Base-by-base conservation (phyloP, 2,888 invertebrate species). In the Brachyopa scutellaris region DNA sequence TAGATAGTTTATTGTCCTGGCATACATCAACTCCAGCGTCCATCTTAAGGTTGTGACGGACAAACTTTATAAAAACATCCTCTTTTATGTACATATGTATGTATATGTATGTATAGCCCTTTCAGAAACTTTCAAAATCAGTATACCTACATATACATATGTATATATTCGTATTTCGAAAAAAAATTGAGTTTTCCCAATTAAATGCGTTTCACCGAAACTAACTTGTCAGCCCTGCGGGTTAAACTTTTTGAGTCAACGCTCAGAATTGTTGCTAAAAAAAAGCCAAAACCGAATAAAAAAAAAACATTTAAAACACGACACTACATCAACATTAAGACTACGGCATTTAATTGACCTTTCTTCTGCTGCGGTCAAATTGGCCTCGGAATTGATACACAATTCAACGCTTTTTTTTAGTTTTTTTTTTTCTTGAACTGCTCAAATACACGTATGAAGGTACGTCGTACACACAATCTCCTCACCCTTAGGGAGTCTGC, bases 291-390 rank as follows among this genome's bases (percentile, higher is more conserved):
- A n/a, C n/a, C n/a, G n/a, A n/a, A 26, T 15, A 40, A 13, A 9
- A 29, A 13, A 55, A 36, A 31, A 49, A 36, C 13, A 23, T n/a
- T 38, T 38, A 59, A 74, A 40, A 59, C 74, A 73, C 66, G 74
- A 66, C 74, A 74, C 51, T 57, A 31, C 66, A 51, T 57, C 66
- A 74, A 33, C 57, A 59, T 49, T 31, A 73, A 70, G 36, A 57
- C 59, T 57, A 69, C 55, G 64, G 47, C 55, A 57, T 73, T 73
- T 73, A 73, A 66, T 53, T 73, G 66, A 79, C 79, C 79, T 73
- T 73, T 73, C 55, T 40, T 59, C 31, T 31, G 53, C 15, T 55
- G 36, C 59, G 79, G 79, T 73, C 73, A 67, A 61, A 61, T 66
- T 40, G 42, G 61, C 26, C 55, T 66, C 33, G 31, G 21, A 21